These are phyloP conservation scores for Gobiocypris rarus DNA, from an alignment of 2,113 vertebrate species.

Conservation along the genomic window DNA sequence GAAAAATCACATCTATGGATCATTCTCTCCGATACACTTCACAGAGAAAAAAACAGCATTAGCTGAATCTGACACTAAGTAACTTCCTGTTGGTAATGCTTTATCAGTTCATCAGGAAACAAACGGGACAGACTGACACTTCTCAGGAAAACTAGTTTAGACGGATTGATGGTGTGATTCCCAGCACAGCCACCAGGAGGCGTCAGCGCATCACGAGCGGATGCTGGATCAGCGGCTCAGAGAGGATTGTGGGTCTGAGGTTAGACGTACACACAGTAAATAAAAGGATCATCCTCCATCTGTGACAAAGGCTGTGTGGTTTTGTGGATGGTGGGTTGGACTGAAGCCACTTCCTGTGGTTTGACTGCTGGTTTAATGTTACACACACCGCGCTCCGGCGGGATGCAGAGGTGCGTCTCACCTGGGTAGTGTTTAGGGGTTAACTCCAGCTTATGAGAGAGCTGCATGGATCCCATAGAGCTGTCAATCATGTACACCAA, in stretches of 20 bases:
- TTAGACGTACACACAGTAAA: background rate
- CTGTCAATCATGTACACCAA: conserved; percentile 95
- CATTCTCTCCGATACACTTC: background rate
- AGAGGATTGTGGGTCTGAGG: conserved; percentile 13
- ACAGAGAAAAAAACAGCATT: background rate
- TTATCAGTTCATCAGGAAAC: background rate
- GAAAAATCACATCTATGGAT: background rate
- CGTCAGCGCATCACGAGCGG: conserved; percentile 1
- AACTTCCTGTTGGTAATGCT: background rate
- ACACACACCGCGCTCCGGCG: too few species aligned
- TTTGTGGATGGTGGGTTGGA: background rate
- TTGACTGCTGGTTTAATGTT: too few species aligned
- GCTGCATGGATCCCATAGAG: conserved; percentile 93
- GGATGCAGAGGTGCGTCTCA: too few species aligned
- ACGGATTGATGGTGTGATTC: background rate
- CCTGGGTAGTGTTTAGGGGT: conserved; percentile 98
- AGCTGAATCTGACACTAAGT: background rate
- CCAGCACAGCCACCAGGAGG: conserved; percentile 46
- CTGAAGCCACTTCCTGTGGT: conserved; percentile 5
- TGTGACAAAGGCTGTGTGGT: too few species aligned
- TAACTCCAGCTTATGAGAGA: conserved; percentile 95
- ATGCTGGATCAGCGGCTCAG: too few species aligned
- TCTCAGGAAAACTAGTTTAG: background rate
- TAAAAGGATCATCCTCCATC: background rate
- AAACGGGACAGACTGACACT: too few species aligned